Percentiles rank a stretch among this genome's conserved stretches.
Evolutionary conservation across 2,888 invertebrate genomes (phyloP).

Genomic region (Idaea biselata): DNA sequence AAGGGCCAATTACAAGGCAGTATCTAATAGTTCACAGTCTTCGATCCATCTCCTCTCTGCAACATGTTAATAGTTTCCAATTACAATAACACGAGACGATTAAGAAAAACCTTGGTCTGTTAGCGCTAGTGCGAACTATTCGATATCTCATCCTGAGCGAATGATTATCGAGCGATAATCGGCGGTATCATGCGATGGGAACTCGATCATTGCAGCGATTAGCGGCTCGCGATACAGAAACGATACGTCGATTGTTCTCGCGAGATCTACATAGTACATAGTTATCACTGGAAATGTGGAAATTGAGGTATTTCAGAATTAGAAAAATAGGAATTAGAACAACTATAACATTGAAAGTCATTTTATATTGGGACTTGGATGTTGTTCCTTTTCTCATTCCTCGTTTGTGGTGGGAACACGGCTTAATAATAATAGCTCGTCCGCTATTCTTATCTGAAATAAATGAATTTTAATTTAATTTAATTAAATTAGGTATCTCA

Average conservation of each 20-base stretch:
- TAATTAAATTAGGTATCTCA: too few species aligned
- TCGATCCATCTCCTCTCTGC: background rate
- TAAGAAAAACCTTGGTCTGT: background rate
- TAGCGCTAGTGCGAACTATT: background rate
- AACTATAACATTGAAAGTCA: too few species aligned
- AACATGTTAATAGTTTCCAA: background rate
- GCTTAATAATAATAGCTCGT: too few species aligned
- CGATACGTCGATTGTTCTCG: background rate
- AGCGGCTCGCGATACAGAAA: background rate
- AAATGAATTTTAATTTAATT: too few species aligned
- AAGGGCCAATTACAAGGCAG: too few species aligned
- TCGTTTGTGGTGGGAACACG: too few species aligned
- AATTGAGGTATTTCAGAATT: background rate
- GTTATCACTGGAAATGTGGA: background rate
- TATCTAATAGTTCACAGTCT: background rate
- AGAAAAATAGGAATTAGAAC: too few species aligned
- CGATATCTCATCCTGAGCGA: background rate
- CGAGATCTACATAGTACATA: background rate
- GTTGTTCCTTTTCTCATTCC: too few species aligned
- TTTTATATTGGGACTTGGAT: too few species aligned
- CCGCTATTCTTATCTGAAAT: too few species aligned
- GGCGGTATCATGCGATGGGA: background rate
- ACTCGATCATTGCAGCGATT: slow-evolving; percentile 3
- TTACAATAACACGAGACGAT: background rate
- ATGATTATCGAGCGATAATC: background rate